Base-by-base conservation (phyloP, 2,888 invertebrate species). In the Crematogaster levior region DNA sequence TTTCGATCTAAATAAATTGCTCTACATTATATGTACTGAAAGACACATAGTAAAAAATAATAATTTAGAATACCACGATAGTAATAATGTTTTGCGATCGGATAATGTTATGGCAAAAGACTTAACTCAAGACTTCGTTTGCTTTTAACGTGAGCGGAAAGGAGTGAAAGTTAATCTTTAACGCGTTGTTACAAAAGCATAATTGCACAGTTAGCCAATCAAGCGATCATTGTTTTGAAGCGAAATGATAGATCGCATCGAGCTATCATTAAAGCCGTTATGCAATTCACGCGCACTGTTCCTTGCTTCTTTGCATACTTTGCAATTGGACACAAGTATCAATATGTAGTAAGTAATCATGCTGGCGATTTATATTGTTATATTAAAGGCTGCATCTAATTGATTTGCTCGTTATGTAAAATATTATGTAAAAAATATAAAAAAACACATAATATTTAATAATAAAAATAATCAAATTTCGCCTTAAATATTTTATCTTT, bases 191-290 rank as follows among this genome's bases (percentile, higher is more conserved):
- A 79, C 86, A 74, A 87, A 89, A 89, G 87, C 84, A 86, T 89
- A 84, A 89, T 89, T 86, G 84, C 74, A 30, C 70, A 81, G 83
- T 89, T 89, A 82, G 88, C 82, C 84, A 86, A 89, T 86, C 56
- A 83, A 61, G 81, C 85, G 85, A 85, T 89, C 83, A 89, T 81
- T 86, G 86, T 89, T 89, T 89, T 85, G 88, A 75, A 74, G 73
- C 82, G 40, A 85, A 89, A 85, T 84, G 68, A 84, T 85, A 84
- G 82, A 82, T 80, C 79, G 43, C 84, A 77, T 84, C 74, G 65
- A 84, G 84, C 88, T 85, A 85, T 89, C 89, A 77, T 86, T 88
- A 85, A 46, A 51, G 43, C 27, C 15, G 18, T 85, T 85, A 48
- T 51, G 84, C 73, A 85, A 85, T 79, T 70, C 37, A 12, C 34